phyloP scores from a whole-genome alignment of 2,888 invertebrate genomes.

The Eugnorisma glareosa region DNA sequence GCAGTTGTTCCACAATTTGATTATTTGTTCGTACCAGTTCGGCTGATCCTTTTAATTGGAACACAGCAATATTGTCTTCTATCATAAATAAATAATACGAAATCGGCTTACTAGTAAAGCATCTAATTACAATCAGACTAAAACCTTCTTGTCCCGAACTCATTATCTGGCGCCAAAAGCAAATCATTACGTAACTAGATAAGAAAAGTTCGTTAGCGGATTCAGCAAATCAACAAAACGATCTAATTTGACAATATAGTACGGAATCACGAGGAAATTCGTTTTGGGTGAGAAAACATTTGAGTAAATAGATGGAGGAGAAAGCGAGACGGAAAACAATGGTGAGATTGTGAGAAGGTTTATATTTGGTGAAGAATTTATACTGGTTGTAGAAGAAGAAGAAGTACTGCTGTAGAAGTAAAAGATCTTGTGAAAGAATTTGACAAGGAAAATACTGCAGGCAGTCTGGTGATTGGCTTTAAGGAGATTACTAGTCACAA shows the following conservation, averaged over 20 bases:
- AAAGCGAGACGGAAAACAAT: not conserved
- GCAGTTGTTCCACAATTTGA: not conserved
- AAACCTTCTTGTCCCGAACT: conserved; percentile 27
- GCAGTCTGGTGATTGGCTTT: not conserved
- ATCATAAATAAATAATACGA: not conserved
- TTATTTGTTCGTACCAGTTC: not conserved
- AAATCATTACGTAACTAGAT: conserved; percentile 46
- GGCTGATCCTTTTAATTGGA: not conserved
- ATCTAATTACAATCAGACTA: conserved; percentile 36
- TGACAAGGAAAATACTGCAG: not conserved
- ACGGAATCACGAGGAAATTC: conserved; percentile 32
- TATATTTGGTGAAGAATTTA: not conserved
- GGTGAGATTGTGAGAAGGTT: not conserved
- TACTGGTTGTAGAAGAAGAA: not conserved
- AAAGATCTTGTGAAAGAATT: not conserved
- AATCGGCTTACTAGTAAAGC: conserved; percentile 13
- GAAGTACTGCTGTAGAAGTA: not conserved
- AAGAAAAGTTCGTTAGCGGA: conserved; percentile 54
- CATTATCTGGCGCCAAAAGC: conserved; percentile 25
- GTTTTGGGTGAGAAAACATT: conserved; percentile 31
- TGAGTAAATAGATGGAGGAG: conserved; percentile 10
- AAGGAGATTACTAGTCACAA: not conserved
- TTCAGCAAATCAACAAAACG: conserved; percentile 46
- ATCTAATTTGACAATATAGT: conserved; percentile 51
- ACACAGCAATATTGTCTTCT: not conserved